phyloP scores from a whole-genome alignment of 2,797 vertebrate genomes.

The Agapornis canus region DNA sequence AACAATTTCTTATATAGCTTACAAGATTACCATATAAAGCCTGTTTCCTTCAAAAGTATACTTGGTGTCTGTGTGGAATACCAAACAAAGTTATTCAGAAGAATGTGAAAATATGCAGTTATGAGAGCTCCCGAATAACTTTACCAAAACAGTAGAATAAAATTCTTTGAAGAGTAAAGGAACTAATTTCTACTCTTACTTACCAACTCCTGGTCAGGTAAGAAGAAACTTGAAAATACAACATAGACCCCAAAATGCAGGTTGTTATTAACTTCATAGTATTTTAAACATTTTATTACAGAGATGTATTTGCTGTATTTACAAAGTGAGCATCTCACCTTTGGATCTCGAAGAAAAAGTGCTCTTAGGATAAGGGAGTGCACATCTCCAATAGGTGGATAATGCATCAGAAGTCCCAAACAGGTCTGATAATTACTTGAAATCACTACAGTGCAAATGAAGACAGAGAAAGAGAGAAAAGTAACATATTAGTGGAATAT shows the following conservation, averaged over 20 bases:
- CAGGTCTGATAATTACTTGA: slow-evolving; percentile 99
- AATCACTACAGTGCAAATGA: slow-evolving; percentile 84
- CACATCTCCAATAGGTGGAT: slow-evolving; percentile 93
- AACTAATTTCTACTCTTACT: background rate
- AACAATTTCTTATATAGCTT: background rate
- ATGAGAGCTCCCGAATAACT: background rate
- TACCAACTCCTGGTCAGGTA: background rate
- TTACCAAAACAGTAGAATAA: background rate
- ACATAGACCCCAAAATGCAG: background rate
- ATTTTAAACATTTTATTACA: background rate
- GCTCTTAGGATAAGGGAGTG: slow-evolving; percentile 94
- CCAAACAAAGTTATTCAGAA: background rate
- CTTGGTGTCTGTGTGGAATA: background rate
- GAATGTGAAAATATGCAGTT: background rate
- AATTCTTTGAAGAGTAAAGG: background rate
- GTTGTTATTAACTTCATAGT: background rate
- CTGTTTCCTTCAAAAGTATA: background rate
- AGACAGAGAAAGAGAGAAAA: background rate
- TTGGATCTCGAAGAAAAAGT: slow-evolving; percentile 97
- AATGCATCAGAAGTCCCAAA: slow-evolving; percentile 97
- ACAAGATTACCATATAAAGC: background rate
- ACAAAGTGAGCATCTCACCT: slow-evolving; percentile 80
- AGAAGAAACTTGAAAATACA: background rate
- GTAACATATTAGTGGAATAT: background rate
- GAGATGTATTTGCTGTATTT: background rate